Evolutionary conservation across 2,888 invertebrate genomes (phyloP).

Genomic region (Dasysyrphus tricinctus): DNA sequence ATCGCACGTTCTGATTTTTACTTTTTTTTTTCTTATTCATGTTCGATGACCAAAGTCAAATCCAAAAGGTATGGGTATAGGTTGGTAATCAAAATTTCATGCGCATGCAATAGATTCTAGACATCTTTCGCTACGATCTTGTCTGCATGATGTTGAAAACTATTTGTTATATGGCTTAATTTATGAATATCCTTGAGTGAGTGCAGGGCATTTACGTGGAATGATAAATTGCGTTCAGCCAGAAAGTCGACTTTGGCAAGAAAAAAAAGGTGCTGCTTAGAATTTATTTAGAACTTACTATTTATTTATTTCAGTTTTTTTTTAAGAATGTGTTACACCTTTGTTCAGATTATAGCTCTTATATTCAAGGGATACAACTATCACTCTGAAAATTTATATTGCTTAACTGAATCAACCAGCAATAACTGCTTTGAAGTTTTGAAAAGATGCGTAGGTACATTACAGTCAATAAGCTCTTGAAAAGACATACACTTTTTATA

Average conservation of each 20-base stretch:
- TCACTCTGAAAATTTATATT: too few species aligned
- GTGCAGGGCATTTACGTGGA: conserved; percentile 58
- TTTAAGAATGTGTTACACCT: too few species aligned
- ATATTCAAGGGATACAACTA: too few species aligned
- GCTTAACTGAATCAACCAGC: too few species aligned
- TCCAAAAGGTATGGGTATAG: conserved; percentile 5
- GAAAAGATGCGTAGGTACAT: too few species aligned
- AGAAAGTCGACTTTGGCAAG: conserved; percentile 45
- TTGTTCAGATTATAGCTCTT: too few species aligned
- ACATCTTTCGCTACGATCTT: conserved; percentile 72
- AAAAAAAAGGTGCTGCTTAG: conserved; percentile 59
- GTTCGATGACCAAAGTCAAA: conserved; percentile 62
- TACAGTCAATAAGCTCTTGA: too few species aligned
- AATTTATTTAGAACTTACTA: conserved; percentile 9
- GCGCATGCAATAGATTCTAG: conserved; percentile 74
- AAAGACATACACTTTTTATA: too few species aligned
- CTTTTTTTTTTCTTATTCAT: conserved; percentile 15
- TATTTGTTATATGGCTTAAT: conserved; percentile 68
- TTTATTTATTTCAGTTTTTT: neutral
- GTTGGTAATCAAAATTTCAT: conserved; percentile 74
- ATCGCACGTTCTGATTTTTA: conserved; percentile 42
- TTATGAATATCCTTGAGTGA: conserved; percentile 75
- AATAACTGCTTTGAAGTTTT: too few species aligned
- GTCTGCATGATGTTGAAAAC: conserved; percentile 36
- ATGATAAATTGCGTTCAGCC: conserved; percentile 50